Base-by-base conservation (phyloP, 1,140 invertebrate genomes). In the Drosophila nigrodunni region DNA sequence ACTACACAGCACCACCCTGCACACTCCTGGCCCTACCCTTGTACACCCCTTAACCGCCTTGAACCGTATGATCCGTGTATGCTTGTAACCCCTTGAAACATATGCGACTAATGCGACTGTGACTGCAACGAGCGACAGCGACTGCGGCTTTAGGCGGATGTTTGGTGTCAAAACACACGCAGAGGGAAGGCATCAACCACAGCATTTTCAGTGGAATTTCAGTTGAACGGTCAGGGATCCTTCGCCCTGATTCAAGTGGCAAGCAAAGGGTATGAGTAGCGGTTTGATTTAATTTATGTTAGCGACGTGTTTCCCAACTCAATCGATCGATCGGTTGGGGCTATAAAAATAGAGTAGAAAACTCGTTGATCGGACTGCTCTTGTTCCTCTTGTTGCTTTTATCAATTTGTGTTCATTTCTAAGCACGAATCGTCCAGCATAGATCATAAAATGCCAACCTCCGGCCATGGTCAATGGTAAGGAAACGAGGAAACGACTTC, bases 331-430 rank as follows among this genome's bases (percentile, higher is more conserved):
- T 79, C 62, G 80, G 70, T 62, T 49, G 21, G 11, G 43, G 21
- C 69, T 57, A 77, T 88, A 82, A 88, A 88, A 87, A 88, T 77
- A 78, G 79, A 64, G 71, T 70, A 49, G 65, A 61, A 58, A 55
- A 66, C 50, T 55, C 39, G 57, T 54, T 62, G 69, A 13, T 35
- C 39, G 18, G 18, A 13, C 49, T 65, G 67, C 49, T 55, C 68
- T 58, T 60, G 57, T 37, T 74, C 47, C 39, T 46, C 47, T 41
- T 52, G 59, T 21, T 79, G 77, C 77, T 62, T 87, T 87, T 87
- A 87, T 87, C 79, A 87, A 87, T 87, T 88, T 87, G 83, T 88
- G 83, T 87, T 87, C 69, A 80, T 78, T 87, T 80, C 80, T 83
- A 87, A 88, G 83, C 82, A 86, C 76, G 79, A 76, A 75, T 59